Evolutionary conservation across 1,140 invertebrate species (phyloP), one percentile per base, ranked within the genome.

Genomic region (Heliconius hermathena): DNA sequence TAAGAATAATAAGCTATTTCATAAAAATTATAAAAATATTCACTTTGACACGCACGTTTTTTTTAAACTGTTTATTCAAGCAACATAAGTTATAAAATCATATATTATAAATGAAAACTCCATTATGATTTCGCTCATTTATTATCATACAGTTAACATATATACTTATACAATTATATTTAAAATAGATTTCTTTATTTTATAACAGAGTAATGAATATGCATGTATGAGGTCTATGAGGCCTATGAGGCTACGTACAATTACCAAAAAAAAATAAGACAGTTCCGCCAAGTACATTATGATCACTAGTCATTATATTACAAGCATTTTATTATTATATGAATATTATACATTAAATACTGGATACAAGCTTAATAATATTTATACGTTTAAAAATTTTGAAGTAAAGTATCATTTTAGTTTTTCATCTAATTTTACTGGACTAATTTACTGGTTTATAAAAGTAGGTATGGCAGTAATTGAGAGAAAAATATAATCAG

Each of bases 101-200:
- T 3, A 22, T n/a, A n/a, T n/a, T n/a, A n/a, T 22, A 60, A 60
- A 60, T 60, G 8, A 60, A 13, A 66, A 66, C 9, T 29, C 4
- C 22, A 66, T 26, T 16, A 26, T 38, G 16, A 72, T 66, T 70
- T 77, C 72, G 85, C 80, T 77, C 79, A 74, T 82, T 91, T 90
- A 90, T 91, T 89, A 84, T 89, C 78, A 89, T 94, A 94, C 91
- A 91, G 83, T 87, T 94, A 93, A 94, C 91, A 91, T 91, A 90
- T 89, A 91, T 86, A 89, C 84, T 91, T 87, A 85, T 91, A 93
- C 90, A 94, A 82, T 93, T 86, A 94, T 93, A 93, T 93, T 94
- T 94, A 94, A 94, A 94, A 94, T 94, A 94, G 89, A 93, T 91
- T 91, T 91, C 87, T 92, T 90, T 90, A 88, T 87, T 81, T 89